phyloP scores from a whole-genome alignment of 2,113 vertebrate genomes.

The Malaclemys terrapin region DNA sequence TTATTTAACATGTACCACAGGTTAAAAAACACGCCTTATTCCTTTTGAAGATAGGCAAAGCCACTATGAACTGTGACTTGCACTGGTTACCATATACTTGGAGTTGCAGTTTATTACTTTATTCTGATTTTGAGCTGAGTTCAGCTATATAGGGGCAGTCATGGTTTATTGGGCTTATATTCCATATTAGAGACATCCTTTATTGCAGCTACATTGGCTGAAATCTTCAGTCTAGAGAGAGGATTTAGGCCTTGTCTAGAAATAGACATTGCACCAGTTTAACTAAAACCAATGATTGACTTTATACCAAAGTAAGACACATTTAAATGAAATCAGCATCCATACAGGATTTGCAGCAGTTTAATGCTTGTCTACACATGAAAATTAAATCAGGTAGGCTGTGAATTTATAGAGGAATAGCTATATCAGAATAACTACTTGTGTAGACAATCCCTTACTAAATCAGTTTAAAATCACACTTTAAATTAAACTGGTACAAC shows the following conservation, averaged over 20 bases:
- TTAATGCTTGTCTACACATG: background rate
- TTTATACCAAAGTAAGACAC: background rate
- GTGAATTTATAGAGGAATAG: background rate
- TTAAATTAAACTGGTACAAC: background rate
- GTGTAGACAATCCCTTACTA: background rate
- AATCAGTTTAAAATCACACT: background rate
- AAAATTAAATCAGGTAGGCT: background rate
- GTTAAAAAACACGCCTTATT: background rate
- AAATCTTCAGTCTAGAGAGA: background rate
- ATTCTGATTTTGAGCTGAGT: background rate
- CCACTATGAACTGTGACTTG: too few relatives aligned
- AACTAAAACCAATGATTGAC: background rate
- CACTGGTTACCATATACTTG: background rate
- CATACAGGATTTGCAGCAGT: background rate
- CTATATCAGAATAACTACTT: background rate
- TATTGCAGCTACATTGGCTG: background rate
- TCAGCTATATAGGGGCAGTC: background rate
- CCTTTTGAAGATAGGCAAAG: background rate
- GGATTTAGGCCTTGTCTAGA: background rate
- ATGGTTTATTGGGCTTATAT: background rate
- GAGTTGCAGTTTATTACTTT: background rate
- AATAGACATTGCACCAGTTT: background rate
- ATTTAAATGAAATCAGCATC: background rate
- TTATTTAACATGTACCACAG: accelerated
- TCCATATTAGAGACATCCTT: background rate